These are phyloP conservation scores for Ganaspis brasiliensis DNA, from an alignment of 2,888 invertebrate genomes.

Conservation along the genomic window DNA sequence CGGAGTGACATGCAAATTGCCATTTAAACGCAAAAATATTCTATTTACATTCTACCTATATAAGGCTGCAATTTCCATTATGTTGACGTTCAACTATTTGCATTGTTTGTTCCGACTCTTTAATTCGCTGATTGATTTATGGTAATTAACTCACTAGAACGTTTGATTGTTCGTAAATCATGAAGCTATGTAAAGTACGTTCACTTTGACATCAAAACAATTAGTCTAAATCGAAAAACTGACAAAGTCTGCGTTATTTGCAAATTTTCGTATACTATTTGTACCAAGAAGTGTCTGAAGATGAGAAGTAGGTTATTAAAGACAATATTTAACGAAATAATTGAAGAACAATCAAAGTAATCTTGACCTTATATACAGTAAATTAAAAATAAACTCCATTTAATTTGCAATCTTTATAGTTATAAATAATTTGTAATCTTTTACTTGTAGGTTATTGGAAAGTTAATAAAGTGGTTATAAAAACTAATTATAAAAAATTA, in stretches of 20 bases:
- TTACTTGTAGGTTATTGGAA: no score
- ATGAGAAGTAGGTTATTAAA: neutral
- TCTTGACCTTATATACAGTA: no score
- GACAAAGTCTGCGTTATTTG: neutral
- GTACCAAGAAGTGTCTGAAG: neutral
- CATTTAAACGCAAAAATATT: conserved; percentile 56
- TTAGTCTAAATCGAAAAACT: neutral
- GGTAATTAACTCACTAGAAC: neutral
- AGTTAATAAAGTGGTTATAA: no score
- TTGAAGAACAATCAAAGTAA: no score
- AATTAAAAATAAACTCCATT: no score
- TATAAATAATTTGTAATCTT: no score
- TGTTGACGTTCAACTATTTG: conserved; percentile 1
- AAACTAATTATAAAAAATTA: no score
- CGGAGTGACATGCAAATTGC: conserved; percentile 55
- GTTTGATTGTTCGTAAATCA: neutral
- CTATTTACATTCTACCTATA: neutral
- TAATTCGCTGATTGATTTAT: conserved; percentile 20
- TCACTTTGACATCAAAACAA: neutral
- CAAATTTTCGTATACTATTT: neutral
- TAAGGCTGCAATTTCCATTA: neutral
- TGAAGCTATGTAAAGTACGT: neutral
- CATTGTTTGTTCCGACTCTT: neutral
- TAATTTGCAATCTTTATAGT: no score
- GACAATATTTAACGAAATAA: no score